phyloP scores from a whole-genome alignment of 92 coral and sea anemone genomes.

The Porites rus region DNA sequence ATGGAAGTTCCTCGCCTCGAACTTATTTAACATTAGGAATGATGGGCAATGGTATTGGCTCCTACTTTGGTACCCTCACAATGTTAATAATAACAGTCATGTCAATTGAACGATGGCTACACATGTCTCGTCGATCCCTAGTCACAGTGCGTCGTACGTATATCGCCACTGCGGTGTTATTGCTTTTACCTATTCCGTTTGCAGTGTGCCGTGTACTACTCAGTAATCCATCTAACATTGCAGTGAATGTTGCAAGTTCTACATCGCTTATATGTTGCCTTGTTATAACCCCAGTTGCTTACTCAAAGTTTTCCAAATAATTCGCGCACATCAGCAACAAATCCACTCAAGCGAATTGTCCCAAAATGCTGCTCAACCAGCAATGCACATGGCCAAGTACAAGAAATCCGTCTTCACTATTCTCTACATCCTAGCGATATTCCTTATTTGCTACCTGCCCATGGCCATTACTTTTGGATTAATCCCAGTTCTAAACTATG shows the following conservation, averaged over 20 bases:
- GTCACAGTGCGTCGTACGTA: slow-evolving; percentile 1
- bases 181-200: not conserved
- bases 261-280: not conserved
- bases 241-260: not conserved
- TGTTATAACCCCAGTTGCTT: not conserved
- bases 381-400: slow-evolving; percentile 10
- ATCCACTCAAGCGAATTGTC: not conserved
- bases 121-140: slow-evolving; percentile 1
- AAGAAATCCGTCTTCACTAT: slow-evolving; percentile 18
- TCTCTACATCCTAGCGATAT: slow-evolving; percentile 4
- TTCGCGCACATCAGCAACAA: slow-evolving; percentile 22
- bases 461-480: not conserved
- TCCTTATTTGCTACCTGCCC: slow-evolving; percentile 4
- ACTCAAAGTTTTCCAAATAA: slow-evolving; percentile 7
- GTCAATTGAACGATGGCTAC: slow-evolving; percentile 24
- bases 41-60: not conserved
- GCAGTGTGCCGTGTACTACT: too few species aligned
- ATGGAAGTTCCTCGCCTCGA: too few species aligned
- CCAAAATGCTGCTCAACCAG: slow-evolving; percentile 5
- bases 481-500: not conserved
- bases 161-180: not conserved
- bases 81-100: not conserved
- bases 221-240: not conserved
- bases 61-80: not conserved
- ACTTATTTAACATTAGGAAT: not conserved